Base-by-base conservation (phyloP, 2,113 vertebrate genomes). In the Panurus biarmicus region DNA sequence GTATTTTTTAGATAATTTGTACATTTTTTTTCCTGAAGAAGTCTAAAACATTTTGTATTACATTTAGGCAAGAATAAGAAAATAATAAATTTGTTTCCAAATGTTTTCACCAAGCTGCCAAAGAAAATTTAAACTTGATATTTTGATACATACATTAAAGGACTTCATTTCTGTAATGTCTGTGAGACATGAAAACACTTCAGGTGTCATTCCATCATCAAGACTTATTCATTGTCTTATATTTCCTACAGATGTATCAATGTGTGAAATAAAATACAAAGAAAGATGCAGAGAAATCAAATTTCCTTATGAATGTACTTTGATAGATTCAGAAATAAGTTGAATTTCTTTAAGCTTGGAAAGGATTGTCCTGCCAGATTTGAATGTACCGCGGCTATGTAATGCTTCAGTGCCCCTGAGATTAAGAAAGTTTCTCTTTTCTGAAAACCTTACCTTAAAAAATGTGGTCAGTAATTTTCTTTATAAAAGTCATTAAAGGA, bases 401-500 rank as follows among this genome's bases (percentile, higher is more conserved):
- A 62, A 56, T 29, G 9, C 28, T 67, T 67, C 28, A 58, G 29
- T 51, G 53, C 11, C 69, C 4, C 44, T 42, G 40, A 82, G 28
- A n/a, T 58, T 58, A 25, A 64, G 62, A 87, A 90, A 65, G 17
- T 12, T 93, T 66, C 36, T 90, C 28, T 45, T 91, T 89, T 50
- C 54, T 89, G 36, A 45, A 94, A 91, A 87, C 10, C 2, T 69
- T 89, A 67, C 14, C 26, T 85, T 91, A 85, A 83, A 85, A 81
- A 72, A 75, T 65, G 50, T 53, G 45, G 24, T 95, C 54, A 96
- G 74, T 85, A 53, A 54, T 94, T 95, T 64, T 82, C 74, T 85
- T n/a, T 50, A 47, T 23, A 95, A 96, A 96, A 91, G 85, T 93
- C 66, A 18, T 90, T 92, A 69, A 44, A 91, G 15, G 16, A 85